Base-by-base conservation (phyloP, 2,797 vertebrate genomes). In the Enteromius thamalakanensis region DNA sequence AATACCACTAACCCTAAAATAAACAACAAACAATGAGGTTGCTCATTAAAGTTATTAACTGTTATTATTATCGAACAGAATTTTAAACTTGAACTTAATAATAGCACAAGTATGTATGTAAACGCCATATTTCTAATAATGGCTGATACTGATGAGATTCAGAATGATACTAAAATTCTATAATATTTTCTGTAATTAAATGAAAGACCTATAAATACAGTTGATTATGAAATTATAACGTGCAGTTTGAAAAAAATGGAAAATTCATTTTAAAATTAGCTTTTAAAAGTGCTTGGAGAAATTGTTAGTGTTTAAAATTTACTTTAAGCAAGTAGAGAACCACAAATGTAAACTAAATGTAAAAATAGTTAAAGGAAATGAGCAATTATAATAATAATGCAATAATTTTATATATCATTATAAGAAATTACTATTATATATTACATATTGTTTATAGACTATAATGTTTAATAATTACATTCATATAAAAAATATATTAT, bases 1-100 rank as follows among this genome's bases (percentile, higher is more conserved):
- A 76, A 34, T 34, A 49, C 60, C 60, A 32, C 90, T 90, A 90
- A 90, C 90, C 47, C 68, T 89, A 88, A 87, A 88, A 81, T 87
- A 87, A 82, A 85, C 45, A 80, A 51, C 87, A 88, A 90, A 89
- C 42, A 49, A 72, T 34, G 29, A 76, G 45, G 58, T 34, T 32
- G 42, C 12, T 29, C 14, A 21, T 67, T 67, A 32, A 21, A 79
- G n/a, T 37, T 29, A 79, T 79, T 79, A 49, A 17, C 40, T 12
- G 40, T 64, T 47, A 23, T 55, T 34, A 21, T 65, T 11, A 74
- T 74, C 6, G 1, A 32, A 51, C 9, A 19, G 15, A 2, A 3
- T 51, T 32, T 51, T 12, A 21, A 6, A 32, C 21, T 21, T 17
- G 3, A 67, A 17, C 14, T 17, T 8, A 34, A 21, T 10, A 51